These are phyloP conservation scores for Enchytraeus crypticus DNA, from an alignment of 2,888 invertebrate species.

Conservation along the genomic window DNA sequence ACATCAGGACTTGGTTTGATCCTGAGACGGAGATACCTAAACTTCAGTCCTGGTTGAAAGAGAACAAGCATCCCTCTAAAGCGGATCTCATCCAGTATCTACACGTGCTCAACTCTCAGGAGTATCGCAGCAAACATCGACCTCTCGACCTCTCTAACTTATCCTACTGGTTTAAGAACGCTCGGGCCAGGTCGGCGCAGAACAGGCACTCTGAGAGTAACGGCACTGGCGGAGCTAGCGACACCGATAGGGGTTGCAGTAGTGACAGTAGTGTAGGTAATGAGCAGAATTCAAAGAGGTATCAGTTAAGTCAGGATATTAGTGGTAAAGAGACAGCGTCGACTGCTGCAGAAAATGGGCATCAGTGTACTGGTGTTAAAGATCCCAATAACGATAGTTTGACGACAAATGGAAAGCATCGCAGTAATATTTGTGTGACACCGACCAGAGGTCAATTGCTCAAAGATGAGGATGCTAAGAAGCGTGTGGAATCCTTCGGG, in stretches of 20 bases:
- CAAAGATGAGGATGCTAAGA: neutral
- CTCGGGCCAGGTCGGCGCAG: neutral
- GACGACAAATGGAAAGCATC: neutral
- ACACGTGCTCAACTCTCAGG: neutral
- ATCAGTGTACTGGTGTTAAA: no score
- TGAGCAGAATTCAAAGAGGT: no score
- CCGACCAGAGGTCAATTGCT: neutral
- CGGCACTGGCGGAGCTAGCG: no score
- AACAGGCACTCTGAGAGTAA: no score
- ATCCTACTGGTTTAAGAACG: neutral
- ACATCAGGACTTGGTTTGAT: neutral
- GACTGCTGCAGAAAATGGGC: neutral
- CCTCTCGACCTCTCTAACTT: neutral
- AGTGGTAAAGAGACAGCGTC: neutral
- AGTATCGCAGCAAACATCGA: neutral
- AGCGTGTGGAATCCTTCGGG: neutral
- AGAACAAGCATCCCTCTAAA: neutral
- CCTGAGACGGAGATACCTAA: neutral
- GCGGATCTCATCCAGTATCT: neutral
- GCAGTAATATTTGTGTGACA: no score
- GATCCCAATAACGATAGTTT: neutral
- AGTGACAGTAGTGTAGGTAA: no score
- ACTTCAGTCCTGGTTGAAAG: neutral
- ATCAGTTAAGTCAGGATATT: no score
- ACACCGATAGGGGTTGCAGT: no score